These are phyloP conservation scores for Drosophila histrio DNA, from an alignment of 2,888 invertebrate genomes.

Conservation along the genomic window DNA sequence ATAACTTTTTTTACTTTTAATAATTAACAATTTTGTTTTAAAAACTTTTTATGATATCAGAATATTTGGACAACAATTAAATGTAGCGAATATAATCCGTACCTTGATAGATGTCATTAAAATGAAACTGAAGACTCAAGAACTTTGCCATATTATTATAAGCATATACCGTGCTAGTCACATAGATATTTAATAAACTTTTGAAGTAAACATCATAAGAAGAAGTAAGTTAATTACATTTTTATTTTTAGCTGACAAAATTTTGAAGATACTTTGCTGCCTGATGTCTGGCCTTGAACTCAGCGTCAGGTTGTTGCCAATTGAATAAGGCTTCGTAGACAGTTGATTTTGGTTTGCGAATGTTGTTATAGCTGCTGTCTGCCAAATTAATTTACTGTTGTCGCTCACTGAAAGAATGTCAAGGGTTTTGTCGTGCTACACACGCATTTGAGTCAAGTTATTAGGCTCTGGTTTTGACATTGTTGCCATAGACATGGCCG, in stretches of 20 bases:
- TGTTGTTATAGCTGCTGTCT: slow-evolving; percentile 10
- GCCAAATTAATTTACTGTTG: slow-evolving; percentile 52
- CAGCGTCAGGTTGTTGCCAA: slow-evolving; percentile 7
- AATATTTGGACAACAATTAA: too few relatives aligned
- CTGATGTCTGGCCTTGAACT: slow-evolving; percentile 45
- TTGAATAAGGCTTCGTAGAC: slow-evolving; percentile 8
- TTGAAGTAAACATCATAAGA: slow-evolving; percentile 4
- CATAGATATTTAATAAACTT: slow-evolving; percentile 7
- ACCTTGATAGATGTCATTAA: neutral
- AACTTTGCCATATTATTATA: neutral
- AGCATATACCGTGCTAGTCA: neutral
- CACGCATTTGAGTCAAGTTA: slow-evolving; percentile 4
- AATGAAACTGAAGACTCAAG: slow-evolving; percentile 1
- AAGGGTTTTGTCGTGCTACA: slow-evolving; percentile 15
- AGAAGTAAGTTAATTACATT: slow-evolving; percentile 51
- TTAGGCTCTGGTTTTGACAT: slow-evolving; percentile 35
- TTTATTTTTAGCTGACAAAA: slow-evolving; percentile 16
- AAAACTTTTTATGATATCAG: too few relatives aligned
- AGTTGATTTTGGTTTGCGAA: neutral
- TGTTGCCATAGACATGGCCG: slow-evolving; percentile 48
- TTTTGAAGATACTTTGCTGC: slow-evolving; percentile 7
- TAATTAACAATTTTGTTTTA: too few relatives aligned
- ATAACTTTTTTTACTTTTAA: too few relatives aligned
- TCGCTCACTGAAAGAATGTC: slow-evolving; percentile 34
- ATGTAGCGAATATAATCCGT: neutral